Evolutionary conservation across 2,797 vertebrate species (phyloP).

Genomic region (Scyliorhinus canicula): DNA sequence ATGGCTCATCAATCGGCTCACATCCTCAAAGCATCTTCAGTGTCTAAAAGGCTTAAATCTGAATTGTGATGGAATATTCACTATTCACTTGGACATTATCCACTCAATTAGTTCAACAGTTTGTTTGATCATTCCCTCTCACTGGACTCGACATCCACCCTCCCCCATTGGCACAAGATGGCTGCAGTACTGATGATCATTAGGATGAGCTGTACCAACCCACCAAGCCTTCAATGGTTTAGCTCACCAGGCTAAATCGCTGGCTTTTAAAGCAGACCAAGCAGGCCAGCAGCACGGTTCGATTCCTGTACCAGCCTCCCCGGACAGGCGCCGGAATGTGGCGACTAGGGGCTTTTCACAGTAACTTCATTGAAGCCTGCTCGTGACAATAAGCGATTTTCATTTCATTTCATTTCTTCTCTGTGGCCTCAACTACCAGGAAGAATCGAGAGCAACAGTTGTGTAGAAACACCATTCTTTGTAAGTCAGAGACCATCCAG

Average conservation of each 20-base stretch:
- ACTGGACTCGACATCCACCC: background rate
- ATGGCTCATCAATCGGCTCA: too few species aligned
- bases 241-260: too few species aligned
- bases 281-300: too few species aligned
- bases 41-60: background rate
- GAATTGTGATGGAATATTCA: background rate
- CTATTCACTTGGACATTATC: background rate
- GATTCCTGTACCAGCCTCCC: too few species aligned
- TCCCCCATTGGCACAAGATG: background rate
- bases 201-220: background rate
- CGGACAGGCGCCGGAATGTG: too few species aligned
- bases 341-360: too few species aligned
- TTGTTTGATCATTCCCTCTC: background rate
- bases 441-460: background rate
- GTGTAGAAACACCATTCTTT: background rate
- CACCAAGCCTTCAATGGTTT: background rate
- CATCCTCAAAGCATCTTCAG: background rate
- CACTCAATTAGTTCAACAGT: background rate
- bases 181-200: background rate
- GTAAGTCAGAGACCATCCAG: background rate
- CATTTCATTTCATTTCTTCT: too few species aligned
- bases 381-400: too few species aligned
- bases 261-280: too few species aligned
- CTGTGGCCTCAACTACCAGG: background rate
- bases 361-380: too few species aligned